Evolutionary conservation across 1,140 invertebrate species (phyloP), one percentile per base, ranked within the genome.

Genomic region (Spodoptera frugiperda): DNA sequence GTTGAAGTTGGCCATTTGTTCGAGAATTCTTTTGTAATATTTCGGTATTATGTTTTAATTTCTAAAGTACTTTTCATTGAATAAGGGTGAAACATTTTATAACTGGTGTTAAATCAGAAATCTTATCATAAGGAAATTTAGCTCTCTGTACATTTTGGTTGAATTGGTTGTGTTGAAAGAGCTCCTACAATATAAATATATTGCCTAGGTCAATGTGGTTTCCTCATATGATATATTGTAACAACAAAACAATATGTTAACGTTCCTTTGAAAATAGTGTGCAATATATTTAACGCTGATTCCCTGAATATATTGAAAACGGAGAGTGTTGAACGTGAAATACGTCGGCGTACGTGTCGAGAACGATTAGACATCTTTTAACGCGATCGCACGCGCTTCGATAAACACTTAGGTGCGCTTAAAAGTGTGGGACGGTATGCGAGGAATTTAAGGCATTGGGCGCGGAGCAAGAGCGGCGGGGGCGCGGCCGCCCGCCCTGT

Each of bases 371-470:
- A 74, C 70, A 71, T 82, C 78, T 79, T 73, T 76, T 51, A 68
- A 11, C 75, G 61, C 54, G 74, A 73, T 80, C 74, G 76, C 49
- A 65, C 65, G 77, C 82, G 81, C 83, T 78, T 84, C 78, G 80
- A 82, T 79, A 83, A 90, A 86, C 83, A 86, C 82, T 87, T 85
- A 87, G 85, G 84, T 76, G 78, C 83, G 78, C 79, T 87, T 79
- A 83, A 84, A 81, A 87, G 82, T 83, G 81, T 81, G 83, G 81
- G 81, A 83, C 73, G 83, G 82, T 84, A 90, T 90, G 82, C 77
- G 51, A 89, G 80, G 87, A 89, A 90, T 89, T 81, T 77, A 87
- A 87, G 89, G 91, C 82, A 89, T 80, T 78, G 83, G 86, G 85
- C 67, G 84, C 77, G 87, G 84, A 39, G 33, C 33, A 39, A 39